Conservation (phyloP, 1,140 invertebrate genomes). For the Orchesella cincta region DNA sequence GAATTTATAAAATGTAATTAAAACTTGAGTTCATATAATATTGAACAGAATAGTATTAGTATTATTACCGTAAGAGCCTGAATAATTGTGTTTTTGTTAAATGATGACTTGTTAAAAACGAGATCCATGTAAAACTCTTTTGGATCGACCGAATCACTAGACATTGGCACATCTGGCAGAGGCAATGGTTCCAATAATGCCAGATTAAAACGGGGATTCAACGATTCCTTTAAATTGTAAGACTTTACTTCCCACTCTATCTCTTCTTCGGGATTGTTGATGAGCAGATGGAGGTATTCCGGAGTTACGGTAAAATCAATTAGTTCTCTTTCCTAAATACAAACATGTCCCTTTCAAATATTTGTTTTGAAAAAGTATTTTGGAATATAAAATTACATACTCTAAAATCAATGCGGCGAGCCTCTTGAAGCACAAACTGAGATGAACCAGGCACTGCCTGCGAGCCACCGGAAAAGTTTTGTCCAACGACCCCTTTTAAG, state of each 20-base stretch:
- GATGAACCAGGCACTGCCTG: background rate
- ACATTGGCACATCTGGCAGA: constrained; percentile 27
- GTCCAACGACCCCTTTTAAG: background rate
- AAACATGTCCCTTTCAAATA: too few species aligned
- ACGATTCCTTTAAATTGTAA: constrained; percentile 38
- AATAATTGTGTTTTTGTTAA: constrained; percentile 42
- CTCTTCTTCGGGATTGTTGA: constrained; percentile 48
- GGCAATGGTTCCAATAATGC: constrained; percentile 48
- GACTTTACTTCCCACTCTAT: constrained; percentile 50
- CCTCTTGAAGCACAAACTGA: background rate
- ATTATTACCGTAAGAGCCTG: constrained; percentile 44
- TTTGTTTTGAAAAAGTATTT: constrained; percentile 17
- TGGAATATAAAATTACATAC: too few species aligned
- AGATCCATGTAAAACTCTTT: constrained; percentile 48
- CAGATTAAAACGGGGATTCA: constrained; percentile 46
- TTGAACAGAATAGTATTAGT: background rate
- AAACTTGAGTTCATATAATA: too few species aligned
- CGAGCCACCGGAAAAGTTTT: background rate
- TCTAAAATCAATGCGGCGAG: constrained; percentile 37
- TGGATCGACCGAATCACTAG: constrained; percentile 32
- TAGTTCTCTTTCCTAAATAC: constrained; percentile 39
- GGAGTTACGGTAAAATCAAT: constrained; percentile 44
- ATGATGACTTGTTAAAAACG: constrained; percentile 49
- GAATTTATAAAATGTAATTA: background rate
- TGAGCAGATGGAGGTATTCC: constrained; percentile 44